phyloP scores from a whole-genome alignment of 2,888 invertebrate genomes.

The Alsophila aescularia region DNA sequence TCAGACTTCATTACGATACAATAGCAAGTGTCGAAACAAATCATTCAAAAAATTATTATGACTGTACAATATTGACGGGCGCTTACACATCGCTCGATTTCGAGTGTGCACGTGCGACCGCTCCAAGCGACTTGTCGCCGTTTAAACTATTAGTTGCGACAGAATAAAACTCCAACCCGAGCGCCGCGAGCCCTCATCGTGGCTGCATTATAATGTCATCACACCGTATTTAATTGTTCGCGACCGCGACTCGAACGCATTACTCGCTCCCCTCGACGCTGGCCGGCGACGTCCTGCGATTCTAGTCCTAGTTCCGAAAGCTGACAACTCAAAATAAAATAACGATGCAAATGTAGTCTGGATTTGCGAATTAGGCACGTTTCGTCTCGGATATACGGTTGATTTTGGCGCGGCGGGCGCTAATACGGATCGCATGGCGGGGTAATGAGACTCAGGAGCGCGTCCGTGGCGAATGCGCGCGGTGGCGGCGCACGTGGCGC shows the following conservation, averaged over 20 bases:
- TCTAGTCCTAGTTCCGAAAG: not conserved
- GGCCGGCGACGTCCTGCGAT: not conserved
- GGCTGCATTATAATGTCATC: conserved; percentile 72
- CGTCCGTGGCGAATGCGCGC: conserved; percentile 22
- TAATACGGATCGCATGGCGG: conserved; percentile 41
- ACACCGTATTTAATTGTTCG: conserved; percentile 69
- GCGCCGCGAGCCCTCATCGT: conserved; percentile 47
- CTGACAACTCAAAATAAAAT: not conserved
- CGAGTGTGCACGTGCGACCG: conserved; percentile 18
- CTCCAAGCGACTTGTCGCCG: conserved; percentile 15
- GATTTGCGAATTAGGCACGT: conserved; percentile 8
- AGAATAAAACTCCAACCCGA: conserved; percentile 41
- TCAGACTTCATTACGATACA: not conserved
- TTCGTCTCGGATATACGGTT: not conserved
- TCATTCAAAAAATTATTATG: conserved; percentile 18
- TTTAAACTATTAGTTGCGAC: conserved; percentile 45
- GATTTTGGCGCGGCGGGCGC: conserved; percentile 4
- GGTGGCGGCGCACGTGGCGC: conserved; percentile 40
- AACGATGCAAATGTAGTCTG: not conserved
- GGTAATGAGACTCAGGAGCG: conserved; percentile 56
- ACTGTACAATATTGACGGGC: conserved; percentile 6
- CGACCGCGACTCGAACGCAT: conserved; percentile 58
- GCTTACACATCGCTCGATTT: not conserved
- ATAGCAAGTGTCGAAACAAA: conserved; percentile 7
- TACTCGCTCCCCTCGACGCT: conserved; percentile 40